phyloP scores from a whole-genome alignment of 2,888 invertebrate species.

The Zaprionus lineosus region DNA sequence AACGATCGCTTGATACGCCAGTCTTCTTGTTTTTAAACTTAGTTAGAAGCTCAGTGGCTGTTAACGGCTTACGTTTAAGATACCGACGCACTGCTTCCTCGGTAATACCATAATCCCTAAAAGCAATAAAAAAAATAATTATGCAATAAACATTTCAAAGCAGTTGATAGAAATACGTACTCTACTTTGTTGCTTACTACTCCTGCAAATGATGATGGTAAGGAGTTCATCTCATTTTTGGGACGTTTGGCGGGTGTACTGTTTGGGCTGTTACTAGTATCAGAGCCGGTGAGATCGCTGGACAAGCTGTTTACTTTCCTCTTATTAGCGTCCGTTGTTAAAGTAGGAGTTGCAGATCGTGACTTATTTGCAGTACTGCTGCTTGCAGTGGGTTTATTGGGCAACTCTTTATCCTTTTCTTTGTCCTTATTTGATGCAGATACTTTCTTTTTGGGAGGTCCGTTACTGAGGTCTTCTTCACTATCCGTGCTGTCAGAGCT shows the following conservation, averaged over 20 bases:
- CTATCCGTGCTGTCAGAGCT: slow-evolving; percentile 89
- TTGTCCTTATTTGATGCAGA: slow-evolving; percentile 75
- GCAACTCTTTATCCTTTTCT: slow-evolving; percentile 60
- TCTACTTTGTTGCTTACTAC: slow-evolving; percentile 81
- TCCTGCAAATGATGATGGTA: slow-evolving; percentile 81
- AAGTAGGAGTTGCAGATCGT: slow-evolving; percentile 83
- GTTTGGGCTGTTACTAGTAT: slow-evolving; percentile 82
- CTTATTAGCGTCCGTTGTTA: slow-evolving; percentile 69
- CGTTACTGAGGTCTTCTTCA: slow-evolving; percentile 85
- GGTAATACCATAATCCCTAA: slow-evolving; percentile 93
- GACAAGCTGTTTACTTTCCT: slow-evolving; percentile 82
- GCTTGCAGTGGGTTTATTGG: slow-evolving; percentile 73
- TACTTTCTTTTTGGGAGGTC: slow-evolving; percentile 83
- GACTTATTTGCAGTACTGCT: slow-evolving; percentile 76
- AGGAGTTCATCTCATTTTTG: slow-evolving; percentile 79
- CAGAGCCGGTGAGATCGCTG: slow-evolving; percentile 81
- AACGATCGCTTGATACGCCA: slow-evolving; percentile 93
- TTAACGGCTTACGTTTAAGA: slow-evolving; percentile 98
- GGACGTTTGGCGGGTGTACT: slow-evolving; percentile 82
- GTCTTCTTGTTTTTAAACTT: slow-evolving; percentile 98
- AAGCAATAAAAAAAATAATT: not conserved
- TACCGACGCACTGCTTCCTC: slow-evolving; percentile 97
- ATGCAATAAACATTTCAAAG: not conserved
- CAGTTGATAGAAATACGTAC: slow-evolving; percentile 54
- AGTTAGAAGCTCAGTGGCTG: slow-evolving; percentile 96